Evolutionary conservation across 2,797 vertebrate species (phyloP).

Genomic region (Onychomys arenicola): DNA sequence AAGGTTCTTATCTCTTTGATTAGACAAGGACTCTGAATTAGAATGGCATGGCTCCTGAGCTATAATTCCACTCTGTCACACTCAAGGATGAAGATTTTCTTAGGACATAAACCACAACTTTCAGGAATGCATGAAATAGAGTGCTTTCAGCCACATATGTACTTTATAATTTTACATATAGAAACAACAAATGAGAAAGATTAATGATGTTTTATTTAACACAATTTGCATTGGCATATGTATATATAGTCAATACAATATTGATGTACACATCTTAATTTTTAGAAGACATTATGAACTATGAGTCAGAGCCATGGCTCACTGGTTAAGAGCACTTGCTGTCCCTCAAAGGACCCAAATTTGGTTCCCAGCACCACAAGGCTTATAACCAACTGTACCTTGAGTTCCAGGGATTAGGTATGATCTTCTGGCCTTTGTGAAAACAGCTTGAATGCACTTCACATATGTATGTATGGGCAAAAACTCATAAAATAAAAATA

Average conservation of each 20-base stretch:
- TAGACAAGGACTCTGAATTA: neutral
- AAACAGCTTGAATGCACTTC: neutral
- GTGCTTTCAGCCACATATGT: neutral
- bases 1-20: neutral
- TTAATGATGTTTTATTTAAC: neutral
- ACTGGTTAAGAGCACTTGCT: neutral
- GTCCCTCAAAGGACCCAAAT: too few species aligned
- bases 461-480: neutral
- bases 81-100: neutral
- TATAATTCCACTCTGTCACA: neutral
- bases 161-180: neutral
- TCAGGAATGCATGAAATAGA: too few species aligned
- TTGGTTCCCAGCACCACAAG: neutral
- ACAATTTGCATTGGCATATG: neutral
- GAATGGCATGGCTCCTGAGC: neutral
- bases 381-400: too few species aligned
- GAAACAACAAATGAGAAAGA: neutral
- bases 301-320: neutral
- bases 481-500: neutral
- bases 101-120: neutral
- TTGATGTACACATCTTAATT: neutral
- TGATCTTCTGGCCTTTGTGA: neutral
- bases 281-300: neutral
- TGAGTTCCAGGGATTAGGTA: neutral
- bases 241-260: neutral